Evolutionary conservation across 2,888 invertebrate species (phyloP).

Genomic region (Troides helena): DNA sequence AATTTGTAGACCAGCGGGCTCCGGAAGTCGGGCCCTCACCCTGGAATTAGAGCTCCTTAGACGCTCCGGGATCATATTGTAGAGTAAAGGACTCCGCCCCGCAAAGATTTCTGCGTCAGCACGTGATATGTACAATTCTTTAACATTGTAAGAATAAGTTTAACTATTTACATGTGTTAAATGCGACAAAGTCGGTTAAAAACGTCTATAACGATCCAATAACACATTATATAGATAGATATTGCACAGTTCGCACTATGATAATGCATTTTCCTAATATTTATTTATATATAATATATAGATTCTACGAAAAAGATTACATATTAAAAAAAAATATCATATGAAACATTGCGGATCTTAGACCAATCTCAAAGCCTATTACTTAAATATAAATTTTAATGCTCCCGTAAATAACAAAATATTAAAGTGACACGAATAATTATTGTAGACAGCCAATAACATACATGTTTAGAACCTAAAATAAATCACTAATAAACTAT

Average conservation of each 20-base stretch:
- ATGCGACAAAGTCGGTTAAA: slow-evolving; percentile 16
- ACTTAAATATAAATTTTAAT: too few relatives aligned
- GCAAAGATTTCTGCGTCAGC: slow-evolving; percentile 57
- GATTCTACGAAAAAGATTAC: too few relatives aligned
- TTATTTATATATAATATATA: too few relatives aligned
- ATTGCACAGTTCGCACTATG: not conserved
- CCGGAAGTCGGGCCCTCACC: slow-evolving; percentile 70
- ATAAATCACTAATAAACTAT: too few relatives aligned
- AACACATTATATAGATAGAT: not conserved
- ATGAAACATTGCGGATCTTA: too few relatives aligned
- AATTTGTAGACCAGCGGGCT: slow-evolving; percentile 74
- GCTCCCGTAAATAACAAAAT: too few relatives aligned
- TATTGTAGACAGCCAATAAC: too few relatives aligned
- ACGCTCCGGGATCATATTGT: slow-evolving; percentile 70
- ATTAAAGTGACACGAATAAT: too few relatives aligned
- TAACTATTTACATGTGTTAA: not conserved
- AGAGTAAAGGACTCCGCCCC: slow-evolving; percentile 64
- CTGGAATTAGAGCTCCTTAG: slow-evolving; percentile 69
- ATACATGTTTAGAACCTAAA: too few relatives aligned
- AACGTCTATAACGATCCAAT: not conserved
- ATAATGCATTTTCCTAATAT: too few relatives aligned
- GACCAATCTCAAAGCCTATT: too few relatives aligned
- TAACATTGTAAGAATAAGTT: slow-evolving; percentile 32
- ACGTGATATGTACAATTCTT: slow-evolving; percentile 62
- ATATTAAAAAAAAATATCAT: too few relatives aligned